These are phyloP conservation scores for Ceyx erithaca DNA, from an alignment of 2,797 vertebrate genomes.

Conservation along the genomic window DNA sequence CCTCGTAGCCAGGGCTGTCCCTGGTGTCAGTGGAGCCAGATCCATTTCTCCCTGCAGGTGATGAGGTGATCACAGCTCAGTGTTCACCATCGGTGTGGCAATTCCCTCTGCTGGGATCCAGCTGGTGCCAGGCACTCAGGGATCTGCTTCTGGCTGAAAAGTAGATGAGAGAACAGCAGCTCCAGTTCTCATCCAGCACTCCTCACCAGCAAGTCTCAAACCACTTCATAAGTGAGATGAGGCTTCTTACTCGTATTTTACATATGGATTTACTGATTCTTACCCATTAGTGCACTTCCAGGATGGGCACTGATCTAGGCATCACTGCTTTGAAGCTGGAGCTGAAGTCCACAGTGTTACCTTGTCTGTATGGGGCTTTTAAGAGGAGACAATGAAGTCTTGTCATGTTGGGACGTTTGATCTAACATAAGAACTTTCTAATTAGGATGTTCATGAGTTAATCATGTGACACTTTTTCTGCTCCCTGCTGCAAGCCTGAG, in stretches of 20 bases:
- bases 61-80: not conserved
- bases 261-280: not conserved
- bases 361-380: rapidly evolving
- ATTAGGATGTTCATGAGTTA: conserved; percentile 35
- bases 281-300: not conserved
- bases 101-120: not conserved
- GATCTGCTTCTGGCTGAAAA: rapidly evolving
- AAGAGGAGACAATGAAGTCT: not conserved
- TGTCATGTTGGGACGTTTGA: not conserved
- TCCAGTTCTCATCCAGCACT: not conserved
- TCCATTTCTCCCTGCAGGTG: rapidly evolving
- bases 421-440: not conserved
- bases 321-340: not conserved
- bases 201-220: not conserved
- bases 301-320: not conserved
- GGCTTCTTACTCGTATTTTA: rapidly evolving
- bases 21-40: not conserved
- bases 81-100: rapidly evolving
- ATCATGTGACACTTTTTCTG: conserved; percentile 11
- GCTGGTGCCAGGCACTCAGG: rapidly evolving
- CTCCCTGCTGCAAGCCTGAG: not conserved
- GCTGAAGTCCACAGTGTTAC: not conserved
- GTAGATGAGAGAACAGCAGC: rapidly evolving
- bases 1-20: not conserved
- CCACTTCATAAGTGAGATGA: not conserved